Evolutionary conservation across 2,797 vertebrate genomes (phyloP).

Genomic region (Chelonia mydas): DNA sequence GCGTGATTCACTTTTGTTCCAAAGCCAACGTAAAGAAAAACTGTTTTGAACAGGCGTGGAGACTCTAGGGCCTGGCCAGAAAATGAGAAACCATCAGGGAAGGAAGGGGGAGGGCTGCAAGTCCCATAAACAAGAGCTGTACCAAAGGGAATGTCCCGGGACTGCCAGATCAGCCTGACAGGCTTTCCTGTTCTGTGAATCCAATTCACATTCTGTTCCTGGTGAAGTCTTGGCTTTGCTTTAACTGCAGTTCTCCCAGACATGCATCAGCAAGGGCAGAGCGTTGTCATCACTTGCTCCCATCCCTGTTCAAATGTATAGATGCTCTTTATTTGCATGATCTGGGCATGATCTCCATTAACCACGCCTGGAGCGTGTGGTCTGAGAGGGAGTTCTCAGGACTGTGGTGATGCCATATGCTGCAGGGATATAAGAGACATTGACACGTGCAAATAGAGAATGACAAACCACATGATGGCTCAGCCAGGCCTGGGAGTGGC

Average conservation of each 20-base stretch:
- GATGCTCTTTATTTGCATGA: not conserved
- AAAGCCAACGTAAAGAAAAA: not conserved
- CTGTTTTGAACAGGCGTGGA: accelerated
- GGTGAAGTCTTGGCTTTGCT: not conserved
- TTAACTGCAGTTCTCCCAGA: not conserved
- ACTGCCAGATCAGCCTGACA: not conserved
- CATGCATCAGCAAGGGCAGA: not conserved
- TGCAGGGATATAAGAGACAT: not conserved
- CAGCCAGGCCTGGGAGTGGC: not conserved
- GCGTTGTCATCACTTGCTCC: not conserved
- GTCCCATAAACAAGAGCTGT: not conserved
- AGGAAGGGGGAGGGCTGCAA: not conserved
- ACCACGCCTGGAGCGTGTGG: too few species aligned
- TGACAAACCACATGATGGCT: accelerated
- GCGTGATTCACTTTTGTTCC: not conserved
- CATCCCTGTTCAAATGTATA: not conserved
- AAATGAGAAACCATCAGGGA: too few species aligned
- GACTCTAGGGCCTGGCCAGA: not conserved
- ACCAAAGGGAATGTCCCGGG: not conserved
- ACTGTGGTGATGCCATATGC: not conserved
- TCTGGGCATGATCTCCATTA: not conserved
- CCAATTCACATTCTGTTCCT: not conserved
- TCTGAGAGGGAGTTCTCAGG: not conserved
- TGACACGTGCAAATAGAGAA: accelerated
- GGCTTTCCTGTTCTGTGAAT: not conserved